Evolutionary conservation across 2,888 invertebrate genomes (phyloP).

Genomic region (Troilus luridus): DNA sequence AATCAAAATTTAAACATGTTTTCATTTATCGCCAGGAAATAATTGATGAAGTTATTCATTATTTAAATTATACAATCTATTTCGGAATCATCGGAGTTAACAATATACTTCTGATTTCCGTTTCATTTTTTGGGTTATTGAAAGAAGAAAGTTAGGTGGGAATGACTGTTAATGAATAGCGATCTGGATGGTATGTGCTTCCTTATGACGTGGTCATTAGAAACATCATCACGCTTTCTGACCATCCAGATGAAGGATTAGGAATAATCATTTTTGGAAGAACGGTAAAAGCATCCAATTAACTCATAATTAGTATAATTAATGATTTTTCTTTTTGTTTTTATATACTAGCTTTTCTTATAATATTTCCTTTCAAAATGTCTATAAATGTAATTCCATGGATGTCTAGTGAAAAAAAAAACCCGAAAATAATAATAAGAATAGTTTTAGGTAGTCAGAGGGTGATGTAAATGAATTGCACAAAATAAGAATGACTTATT

Average conservation of each 20-base stretch:
- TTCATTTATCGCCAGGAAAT: too few relatives aligned
- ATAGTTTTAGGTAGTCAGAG: too few relatives aligned
- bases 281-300: background rate
- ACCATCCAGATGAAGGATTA: background rate
- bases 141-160: background rate
- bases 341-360: too few relatives aligned
- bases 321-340: background rate
- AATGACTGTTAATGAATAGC: background rate
- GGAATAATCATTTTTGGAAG: background rate
- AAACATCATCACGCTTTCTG: constrained; percentile 8
- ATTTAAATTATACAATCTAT: too few relatives aligned
- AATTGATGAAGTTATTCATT: too few relatives aligned
- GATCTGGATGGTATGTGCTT: background rate
- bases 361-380: too few relatives aligned
- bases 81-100: background rate
- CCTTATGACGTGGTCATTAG: background rate
- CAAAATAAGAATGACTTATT: too few relatives aligned
- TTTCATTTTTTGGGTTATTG: background rate
- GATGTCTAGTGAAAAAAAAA: too few relatives aligned
- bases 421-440: too few relatives aligned
- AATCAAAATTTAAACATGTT: too few relatives aligned
- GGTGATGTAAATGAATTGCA: too few relatives aligned
- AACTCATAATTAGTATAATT: background rate
- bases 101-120: background rate
- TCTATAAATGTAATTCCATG: too few relatives aligned